Evolutionary conservation across 2,797 vertebrate genomes (phyloP), one percentile per base, ranked within the genome.

Genomic region (Pseudochirops cupreus): DNA sequence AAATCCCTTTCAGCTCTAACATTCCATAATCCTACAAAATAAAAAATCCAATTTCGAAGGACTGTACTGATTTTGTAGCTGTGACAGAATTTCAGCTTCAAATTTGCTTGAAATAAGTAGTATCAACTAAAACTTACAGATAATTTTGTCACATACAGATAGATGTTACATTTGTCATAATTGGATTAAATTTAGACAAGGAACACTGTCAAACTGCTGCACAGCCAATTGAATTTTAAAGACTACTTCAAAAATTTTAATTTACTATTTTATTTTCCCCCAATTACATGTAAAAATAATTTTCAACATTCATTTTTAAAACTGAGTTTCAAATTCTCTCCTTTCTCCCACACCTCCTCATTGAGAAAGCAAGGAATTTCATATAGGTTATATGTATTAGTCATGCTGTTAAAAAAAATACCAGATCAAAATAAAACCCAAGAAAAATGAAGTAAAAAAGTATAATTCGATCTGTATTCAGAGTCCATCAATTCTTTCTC

Each of bases 131-230:
- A 53, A 54, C 5, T 95, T 94, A 59, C 54, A 54, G 93, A 91
- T 91, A 56, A 58, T 50, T 93, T 39, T 91, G 52, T 33, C 59
- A 29, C 46, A 26, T 7, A 46, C 46, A 46, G 46, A 62, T 31
- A 14, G 18, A 13, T 52, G 92, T 56, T 33, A 1, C 24, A 52
- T 26, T 21, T 39, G 52, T 16, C 1, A 92, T 90, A 93, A 74
- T 5, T 74, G 28, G 2, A 50, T 12, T 91, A 53, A 94, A 29
- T 1, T 91, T 46, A 62, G 87, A 67, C 58, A 89, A 93, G 57
- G 82, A 91, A 52, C 21, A 58, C 33, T 91, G 91, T 92, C 87
- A 39, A 57, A 92, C 91, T 56, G 93, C n/a, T 92, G 12, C 6
- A 94, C 1, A 87, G 57, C 46, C 93, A 57, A 89, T 24, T 56